Evolutionary conservation across 1,140 invertebrate species (phyloP).

Genomic region (Bombus impatiens): DNA sequence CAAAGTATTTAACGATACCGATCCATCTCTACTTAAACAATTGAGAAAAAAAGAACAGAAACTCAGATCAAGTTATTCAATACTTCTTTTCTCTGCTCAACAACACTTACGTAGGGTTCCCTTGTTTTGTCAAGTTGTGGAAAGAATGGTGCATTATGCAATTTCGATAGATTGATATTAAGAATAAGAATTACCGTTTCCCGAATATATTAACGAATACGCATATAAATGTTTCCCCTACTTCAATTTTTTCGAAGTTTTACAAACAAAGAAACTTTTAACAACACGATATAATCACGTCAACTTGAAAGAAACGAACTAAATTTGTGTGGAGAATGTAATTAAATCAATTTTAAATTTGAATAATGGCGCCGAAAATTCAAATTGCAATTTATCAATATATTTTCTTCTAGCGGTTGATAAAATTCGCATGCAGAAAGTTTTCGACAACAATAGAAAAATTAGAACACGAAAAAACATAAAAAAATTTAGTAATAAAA

Average conservation of each 20-base stretch:
- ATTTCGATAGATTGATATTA: not conserved
- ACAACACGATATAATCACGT: not conserved
- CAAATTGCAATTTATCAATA: not conserved
- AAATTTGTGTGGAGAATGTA: not conserved
- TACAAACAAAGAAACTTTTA: not conserved
- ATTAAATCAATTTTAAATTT: not conserved
- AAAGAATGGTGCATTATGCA: not conserved
- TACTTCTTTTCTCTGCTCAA: constrained; percentile 13
- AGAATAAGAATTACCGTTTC: not conserved
- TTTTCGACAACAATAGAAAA: not conserved
- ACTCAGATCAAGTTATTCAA: constrained; percentile 20
- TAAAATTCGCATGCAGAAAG: not conserved
- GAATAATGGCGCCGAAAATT: not conserved
- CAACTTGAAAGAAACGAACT: not conserved
- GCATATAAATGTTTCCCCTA: not conserved
- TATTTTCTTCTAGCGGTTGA: not conserved
- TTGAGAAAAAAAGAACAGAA: constrained; percentile 42
- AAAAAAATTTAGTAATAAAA: not conserved
- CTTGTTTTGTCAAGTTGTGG: not conserved
- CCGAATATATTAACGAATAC: too few relatives aligned
- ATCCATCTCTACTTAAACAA: constrained; percentile 32
- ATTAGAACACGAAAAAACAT: not conserved
- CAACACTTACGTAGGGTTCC: constrained; percentile 3
- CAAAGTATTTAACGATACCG: constrained; percentile 47
- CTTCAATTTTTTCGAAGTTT: not conserved